Percentiles rank a stretch among this genome's conserved stretches.
Evolutionary conservation across 2,797 vertebrate genomes (phyloP).

Genomic region (Sebastes iracundus): DNA sequence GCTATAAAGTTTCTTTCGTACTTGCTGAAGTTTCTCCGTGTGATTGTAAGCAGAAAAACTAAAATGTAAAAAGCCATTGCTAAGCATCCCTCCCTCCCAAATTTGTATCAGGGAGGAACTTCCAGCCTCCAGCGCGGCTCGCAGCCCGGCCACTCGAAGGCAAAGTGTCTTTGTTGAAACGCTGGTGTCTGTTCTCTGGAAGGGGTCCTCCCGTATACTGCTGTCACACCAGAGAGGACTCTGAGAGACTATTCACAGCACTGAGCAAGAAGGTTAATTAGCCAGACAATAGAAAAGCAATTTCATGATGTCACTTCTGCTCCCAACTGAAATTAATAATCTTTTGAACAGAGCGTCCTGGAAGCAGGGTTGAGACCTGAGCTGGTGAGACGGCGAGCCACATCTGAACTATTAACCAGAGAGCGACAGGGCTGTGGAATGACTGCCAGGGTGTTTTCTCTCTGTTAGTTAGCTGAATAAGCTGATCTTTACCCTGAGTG

Average conservation of each 20-base stretch:
- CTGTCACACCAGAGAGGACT: slow-evolving; percentile 27
- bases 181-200: slow-evolving; percentile 6
- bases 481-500: slow-evolving; percentile 50
- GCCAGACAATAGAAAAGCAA: slow-evolving; percentile 58
- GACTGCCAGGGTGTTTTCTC: slow-evolving; percentile 15
- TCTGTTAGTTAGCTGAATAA: slow-evolving; percentile 57
- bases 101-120: background rate
- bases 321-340: slow-evolving; percentile 53
- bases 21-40: background rate
- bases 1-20: background rate
- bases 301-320: slow-evolving; percentile 57
- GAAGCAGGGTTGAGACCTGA: slow-evolving; percentile 13
- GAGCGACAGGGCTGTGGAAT: slow-evolving; percentile 1
- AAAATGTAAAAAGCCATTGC: background rate
- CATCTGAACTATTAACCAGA: slow-evolving; percentile 24
- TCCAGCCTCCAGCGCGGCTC: background rate
- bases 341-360: slow-evolving; percentile 32
- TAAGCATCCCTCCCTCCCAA: background rate
- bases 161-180: background rate
- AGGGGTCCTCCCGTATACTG: background rate
- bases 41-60: background rate
- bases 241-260: background rate
- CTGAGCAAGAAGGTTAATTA: slow-evolving; percentile 65
- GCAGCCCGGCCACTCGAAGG: background rate
- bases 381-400: background rate